Evolutionary conservation across 2,797 vertebrate species (phyloP).

Genomic region (Calcarius lapponicus): DNA sequence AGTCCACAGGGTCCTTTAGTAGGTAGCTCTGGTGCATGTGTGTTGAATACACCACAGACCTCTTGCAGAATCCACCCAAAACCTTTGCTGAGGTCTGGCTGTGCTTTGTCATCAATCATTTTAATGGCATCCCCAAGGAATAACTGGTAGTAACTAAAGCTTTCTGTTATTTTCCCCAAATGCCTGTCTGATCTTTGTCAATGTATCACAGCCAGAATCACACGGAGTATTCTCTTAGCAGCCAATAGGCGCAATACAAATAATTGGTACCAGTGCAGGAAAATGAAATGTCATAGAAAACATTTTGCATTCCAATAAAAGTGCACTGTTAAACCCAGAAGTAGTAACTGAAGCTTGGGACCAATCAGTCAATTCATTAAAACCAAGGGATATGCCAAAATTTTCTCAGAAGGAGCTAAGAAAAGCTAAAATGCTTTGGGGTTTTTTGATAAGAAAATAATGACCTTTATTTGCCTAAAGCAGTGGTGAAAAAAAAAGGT

Average conservation of each 20-base stretch:
- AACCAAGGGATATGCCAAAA: not conserved
- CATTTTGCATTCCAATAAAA: not conserved
- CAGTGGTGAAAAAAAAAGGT: not conserved
- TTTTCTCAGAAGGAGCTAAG: not conserved
- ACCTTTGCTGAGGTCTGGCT: not conserved
- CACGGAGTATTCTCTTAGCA: not conserved
- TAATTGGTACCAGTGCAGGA: not conserved
- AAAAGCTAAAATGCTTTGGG: not conserved
- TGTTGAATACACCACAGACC: not conserved
- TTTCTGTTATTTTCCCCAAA: not conserved
- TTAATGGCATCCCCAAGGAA: not conserved
- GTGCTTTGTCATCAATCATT: not conserved
- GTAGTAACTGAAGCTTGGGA: not conserved
- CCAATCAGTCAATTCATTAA: not conserved
- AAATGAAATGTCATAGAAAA: not conserved
- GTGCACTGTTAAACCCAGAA: not conserved
- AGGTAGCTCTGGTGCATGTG: not conserved
- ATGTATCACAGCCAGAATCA: not conserved
- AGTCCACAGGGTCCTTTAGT: not conserved
- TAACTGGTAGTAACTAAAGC: not conserved
- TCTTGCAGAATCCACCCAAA: not conserved
- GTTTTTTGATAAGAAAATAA: not conserved
- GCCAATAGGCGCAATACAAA: not conserved
- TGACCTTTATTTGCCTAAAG: not conserved
- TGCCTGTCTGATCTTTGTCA: not conserved